phyloP scores from a whole-genome alignment of 1,140 invertebrate species.

The Triops longicaudatus region DNA sequence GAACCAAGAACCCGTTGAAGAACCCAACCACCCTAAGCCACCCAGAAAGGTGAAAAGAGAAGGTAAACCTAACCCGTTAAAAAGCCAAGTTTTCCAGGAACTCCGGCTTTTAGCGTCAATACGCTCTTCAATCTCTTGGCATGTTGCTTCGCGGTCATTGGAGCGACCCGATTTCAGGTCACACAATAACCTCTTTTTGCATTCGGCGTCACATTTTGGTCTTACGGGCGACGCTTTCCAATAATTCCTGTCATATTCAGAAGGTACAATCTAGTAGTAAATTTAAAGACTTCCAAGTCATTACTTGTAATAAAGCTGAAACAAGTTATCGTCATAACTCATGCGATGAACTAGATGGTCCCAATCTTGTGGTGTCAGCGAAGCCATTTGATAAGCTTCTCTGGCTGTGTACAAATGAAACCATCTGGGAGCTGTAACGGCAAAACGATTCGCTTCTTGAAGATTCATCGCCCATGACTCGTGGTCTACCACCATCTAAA shows the following conservation, averaged over 20 bases:
- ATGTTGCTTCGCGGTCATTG: slow-evolving; percentile 74
- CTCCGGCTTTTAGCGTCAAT: slow-evolving; percentile 26
- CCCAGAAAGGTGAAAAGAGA: slow-evolving; percentile 29
- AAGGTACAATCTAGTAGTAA: slow-evolving; percentile 14
- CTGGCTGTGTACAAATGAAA: slow-evolving; percentile 78
- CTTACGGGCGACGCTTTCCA: slow-evolving; percentile 77
- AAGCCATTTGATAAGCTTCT: slow-evolving; percentile 69
- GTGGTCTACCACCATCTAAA: slow-evolving; percentile 78
- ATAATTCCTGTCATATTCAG: slow-evolving; percentile 56
- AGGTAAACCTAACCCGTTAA: slow-evolving; percentile 27
- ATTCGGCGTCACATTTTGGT: slow-evolving; percentile 67
- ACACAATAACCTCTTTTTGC: slow-evolving; percentile 72
- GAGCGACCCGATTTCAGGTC: slow-evolving; percentile 74
- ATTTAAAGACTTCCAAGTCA: slow-evolving; percentile 29
- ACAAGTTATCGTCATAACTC: slow-evolving; percentile 70
- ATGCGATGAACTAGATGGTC: slow-evolving; percentile 73
- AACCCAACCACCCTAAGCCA: slow-evolving; percentile 29
- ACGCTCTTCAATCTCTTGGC: slow-evolving; percentile 37
- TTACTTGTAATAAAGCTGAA: slow-evolving; percentile 83
- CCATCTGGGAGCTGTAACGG: slow-evolving; percentile 58
- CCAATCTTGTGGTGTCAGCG: slow-evolving; percentile 74
- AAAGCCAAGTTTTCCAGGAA: slow-evolving; percentile 30
- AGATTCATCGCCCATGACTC: slow-evolving; percentile 93
- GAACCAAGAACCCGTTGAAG: slow-evolving; percentile 28
- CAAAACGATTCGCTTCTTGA: slow-evolving; percentile 62